A percentile compares a stretch with the other conserved stretches of the same genome.
Conservation (phyloP, 2,797 vertebrate genomes). For the Lutjanus campechanus region DNA sequence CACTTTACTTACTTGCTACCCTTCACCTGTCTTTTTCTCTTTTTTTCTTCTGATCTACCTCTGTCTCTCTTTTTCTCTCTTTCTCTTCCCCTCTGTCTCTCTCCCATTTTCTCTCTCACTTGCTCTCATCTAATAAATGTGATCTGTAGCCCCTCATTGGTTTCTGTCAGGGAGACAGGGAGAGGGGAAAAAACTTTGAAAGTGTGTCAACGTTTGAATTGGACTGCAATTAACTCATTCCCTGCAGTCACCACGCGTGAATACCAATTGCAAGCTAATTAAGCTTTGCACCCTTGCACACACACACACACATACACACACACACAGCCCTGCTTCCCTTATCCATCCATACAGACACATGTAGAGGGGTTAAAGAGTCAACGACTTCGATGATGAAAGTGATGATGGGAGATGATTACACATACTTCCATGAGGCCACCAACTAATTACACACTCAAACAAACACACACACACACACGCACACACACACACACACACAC, state of each 20-base stretch:
- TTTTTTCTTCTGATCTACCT: slow-evolving; percentile 18
- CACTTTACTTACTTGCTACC: slow-evolving; percentile 27
- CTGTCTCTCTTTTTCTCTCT: slow-evolving; percentile 6
- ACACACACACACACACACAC: slow-evolving; percentile 69
- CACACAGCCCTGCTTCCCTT: slow-evolving; percentile 68
- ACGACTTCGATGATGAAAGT: slow-evolving; percentile 87
- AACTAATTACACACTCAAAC: slow-evolving; percentile 78
- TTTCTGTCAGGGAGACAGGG: slow-evolving; percentile 76
- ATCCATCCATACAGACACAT: slow-evolving; percentile 84
- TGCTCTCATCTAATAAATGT: slow-evolving; percentile 83
- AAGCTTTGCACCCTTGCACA: slow-evolving; percentile 75
- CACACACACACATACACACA: slow-evolving; percentile 52
- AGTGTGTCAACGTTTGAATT: slow-evolving; percentile 88
- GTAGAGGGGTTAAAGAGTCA: slow-evolving; percentile 82
- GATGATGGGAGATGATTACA: slow-evolving; percentile 85
- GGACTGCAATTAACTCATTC: slow-evolving; percentile 89
- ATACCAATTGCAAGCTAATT: slow-evolving; percentile 88
- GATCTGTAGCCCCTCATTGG: slow-evolving; percentile 82
- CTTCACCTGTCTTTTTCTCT: slow-evolving; percentile 31
- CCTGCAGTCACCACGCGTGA: slow-evolving; percentile 85
- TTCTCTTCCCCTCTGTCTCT: slow-evolving; percentile 6
- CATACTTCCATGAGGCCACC: slow-evolving; percentile 80
- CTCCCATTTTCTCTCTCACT: slow-evolving; percentile 60
- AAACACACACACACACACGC: slow-evolving; percentile 63
- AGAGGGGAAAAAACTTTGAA: slow-evolving; percentile 82